Conservation (phyloP, 2,888 invertebrate genomes). For the Temnothorax ravouxi region DNA sequence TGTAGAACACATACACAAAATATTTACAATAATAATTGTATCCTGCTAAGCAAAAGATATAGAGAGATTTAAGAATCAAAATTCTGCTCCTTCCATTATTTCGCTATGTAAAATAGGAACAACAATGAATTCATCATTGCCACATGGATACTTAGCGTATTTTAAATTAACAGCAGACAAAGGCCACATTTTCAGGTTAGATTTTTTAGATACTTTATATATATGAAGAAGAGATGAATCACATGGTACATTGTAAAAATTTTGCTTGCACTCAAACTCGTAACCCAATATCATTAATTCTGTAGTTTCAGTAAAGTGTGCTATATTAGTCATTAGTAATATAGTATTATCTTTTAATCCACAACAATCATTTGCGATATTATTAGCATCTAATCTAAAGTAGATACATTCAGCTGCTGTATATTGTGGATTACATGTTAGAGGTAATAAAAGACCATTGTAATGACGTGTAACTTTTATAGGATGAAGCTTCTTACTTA, state of each 20-base stretch:
- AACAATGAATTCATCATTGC: neutral
- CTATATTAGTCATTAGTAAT: neutral
- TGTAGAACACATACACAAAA: neutral
- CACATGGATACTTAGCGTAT: constrained; percentile 6
- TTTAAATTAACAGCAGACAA: neutral
- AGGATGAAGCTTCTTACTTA: neutral
- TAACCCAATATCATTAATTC: neutral
- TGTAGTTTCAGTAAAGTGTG: neutral
- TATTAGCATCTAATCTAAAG: neutral
- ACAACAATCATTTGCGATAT: neutral
- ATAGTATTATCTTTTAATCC: constrained; percentile 7
- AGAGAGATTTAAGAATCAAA: neutral
- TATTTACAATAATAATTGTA: neutral
- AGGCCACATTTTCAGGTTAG: neutral
- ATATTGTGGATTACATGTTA: constrained; percentile 1
- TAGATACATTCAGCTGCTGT: neutral
- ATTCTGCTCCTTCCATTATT: neutral
- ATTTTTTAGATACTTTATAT: constrained; percentile 5
- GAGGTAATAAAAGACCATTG: constrained; percentile 11
- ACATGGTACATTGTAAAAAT: constrained; percentile 20
- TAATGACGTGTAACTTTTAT: constrained; percentile 1
- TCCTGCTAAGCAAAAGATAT: neutral
- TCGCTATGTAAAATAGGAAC: neutral
- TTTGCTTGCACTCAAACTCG: constrained; percentile 14
- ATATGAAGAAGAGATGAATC: constrained; percentile 7